These are phyloP conservation scores for Parnassius glacialis DNA, from an alignment of 2,888 invertebrate genomes.

Conservation along the genomic window DNA sequence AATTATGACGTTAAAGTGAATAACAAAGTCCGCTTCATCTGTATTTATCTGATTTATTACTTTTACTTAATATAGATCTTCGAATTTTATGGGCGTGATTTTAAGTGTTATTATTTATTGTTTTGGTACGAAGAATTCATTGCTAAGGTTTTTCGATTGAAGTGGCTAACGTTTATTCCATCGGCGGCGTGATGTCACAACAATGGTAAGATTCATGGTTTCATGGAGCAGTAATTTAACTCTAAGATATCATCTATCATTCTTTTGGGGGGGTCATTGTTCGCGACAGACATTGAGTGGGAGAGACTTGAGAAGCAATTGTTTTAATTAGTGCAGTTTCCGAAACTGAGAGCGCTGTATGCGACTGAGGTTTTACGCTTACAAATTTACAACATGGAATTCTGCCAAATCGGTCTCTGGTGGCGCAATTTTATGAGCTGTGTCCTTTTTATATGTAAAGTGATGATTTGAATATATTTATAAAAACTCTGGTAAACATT, in stretches of 20 bases:
- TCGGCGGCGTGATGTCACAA: constrained; percentile 52
- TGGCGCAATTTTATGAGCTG: constrained; percentile 37
- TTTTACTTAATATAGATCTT: neutral
- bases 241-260: constrained; percentile 36
- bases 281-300: constrained; percentile 42
- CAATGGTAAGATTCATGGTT: constrained; percentile 49
- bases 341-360: constrained; percentile 37
- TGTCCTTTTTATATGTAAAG: constrained; percentile 14
- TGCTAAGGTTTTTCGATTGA: constrained; percentile 38
- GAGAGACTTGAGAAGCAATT: constrained; percentile 40
- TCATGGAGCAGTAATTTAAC: constrained; percentile 21
- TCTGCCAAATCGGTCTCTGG: constrained; percentile 68
- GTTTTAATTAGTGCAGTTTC: constrained; percentile 51
- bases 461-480: constrained; percentile 5
- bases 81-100: neutral
- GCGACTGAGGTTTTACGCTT: constrained; percentile 34
- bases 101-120: constrained; percentile 28
- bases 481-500: constrained; percentile 1
- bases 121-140: constrained; percentile 35
- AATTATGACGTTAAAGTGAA: constrained; percentile 7
- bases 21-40: neutral
- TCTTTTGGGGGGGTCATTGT: constrained; percentile 51
- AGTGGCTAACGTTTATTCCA: constrained; percentile 36
- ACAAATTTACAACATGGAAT: constrained; percentile 54
- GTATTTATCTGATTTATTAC: neutral